Evolutionary conservation across 2,888 invertebrate genomes (phyloP).

Genomic region (Nesidiocoris tenuis): DNA sequence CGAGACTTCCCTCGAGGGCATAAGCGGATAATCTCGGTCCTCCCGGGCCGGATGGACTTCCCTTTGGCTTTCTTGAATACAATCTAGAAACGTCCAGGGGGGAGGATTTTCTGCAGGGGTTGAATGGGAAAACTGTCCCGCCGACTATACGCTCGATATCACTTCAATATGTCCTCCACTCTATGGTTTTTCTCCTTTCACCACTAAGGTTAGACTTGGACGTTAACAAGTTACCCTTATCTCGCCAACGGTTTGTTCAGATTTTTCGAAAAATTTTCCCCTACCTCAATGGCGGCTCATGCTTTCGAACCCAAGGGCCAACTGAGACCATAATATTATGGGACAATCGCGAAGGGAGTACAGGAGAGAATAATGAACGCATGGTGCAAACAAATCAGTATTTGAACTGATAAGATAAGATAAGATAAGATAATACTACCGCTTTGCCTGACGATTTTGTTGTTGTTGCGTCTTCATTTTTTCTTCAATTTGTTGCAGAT

Average conservation of each 20-base stretch:
- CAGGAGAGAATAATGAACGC: no score
- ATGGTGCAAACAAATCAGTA: no score
- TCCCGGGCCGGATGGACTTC: conserved; percentile 17
- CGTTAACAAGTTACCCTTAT: neutral
- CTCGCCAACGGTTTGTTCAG: neutral
- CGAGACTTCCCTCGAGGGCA: conserved; percentile 10
- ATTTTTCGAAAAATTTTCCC: no score
- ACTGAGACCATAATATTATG: no score
- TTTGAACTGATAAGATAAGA: no score
- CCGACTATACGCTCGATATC: conserved; percentile 7
- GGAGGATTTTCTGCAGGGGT: neutral
- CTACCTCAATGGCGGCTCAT: no score
- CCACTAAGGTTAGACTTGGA: neutral
- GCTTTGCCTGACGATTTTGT: no score
- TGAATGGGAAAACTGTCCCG: neutral
- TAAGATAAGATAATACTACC: no score
- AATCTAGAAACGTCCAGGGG: neutral
- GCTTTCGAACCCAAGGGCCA: no score
- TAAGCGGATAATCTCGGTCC: conserved; percentile 34
- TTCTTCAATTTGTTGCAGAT: conserved; percentile 40
- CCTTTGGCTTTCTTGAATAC: neutral
- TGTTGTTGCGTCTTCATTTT: no score
- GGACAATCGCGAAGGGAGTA: no score
- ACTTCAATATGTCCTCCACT: conserved; percentile 1
- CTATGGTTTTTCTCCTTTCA: neutral